Evolutionary conservation across 2,113 vertebrate genomes (phyloP).

Genomic region (Myodes glareolus): DNA sequence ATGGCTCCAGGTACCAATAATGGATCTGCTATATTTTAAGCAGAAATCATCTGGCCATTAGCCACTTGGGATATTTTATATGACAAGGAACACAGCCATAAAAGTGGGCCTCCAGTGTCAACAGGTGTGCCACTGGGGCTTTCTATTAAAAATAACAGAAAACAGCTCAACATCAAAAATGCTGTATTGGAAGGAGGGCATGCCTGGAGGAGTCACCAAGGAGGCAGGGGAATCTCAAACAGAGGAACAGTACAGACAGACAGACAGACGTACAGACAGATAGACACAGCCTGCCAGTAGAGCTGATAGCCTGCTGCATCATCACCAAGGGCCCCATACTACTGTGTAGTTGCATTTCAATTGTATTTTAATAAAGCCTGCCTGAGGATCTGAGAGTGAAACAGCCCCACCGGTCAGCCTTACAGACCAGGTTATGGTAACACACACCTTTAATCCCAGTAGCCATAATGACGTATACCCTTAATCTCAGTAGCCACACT

Average conservation of each 20-base stretch:
- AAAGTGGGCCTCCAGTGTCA: neutral
- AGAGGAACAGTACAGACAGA: neutral
- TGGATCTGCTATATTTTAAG: neutral
- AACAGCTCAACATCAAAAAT: slow-evolving; percentile 6
- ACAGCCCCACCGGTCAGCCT: too few species aligned
- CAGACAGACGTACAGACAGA: neutral
- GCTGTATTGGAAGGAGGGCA: slow-evolving; percentile 27
- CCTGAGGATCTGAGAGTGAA: too few species aligned
- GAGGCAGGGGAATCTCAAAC: slow-evolving; percentile 20
- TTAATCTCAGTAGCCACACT: too few species aligned
- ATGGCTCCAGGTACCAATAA: neutral
- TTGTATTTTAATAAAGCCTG: too few species aligned
- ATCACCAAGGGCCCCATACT: neutral
- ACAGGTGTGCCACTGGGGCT: neutral
- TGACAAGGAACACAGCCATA: slow-evolving; percentile 19
- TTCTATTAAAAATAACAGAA: slow-evolving; percentile 52
- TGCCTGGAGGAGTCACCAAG: neutral
- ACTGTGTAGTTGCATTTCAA: neutral
- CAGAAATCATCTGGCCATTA: slow-evolving; percentile 10
- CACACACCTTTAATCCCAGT: too few species aligned
- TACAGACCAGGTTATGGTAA: too few species aligned
- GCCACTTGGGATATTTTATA: neutral
- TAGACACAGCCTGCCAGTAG: neutral
- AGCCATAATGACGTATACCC: too few species aligned
- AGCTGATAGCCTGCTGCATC: neutral